Base-by-base conservation (phyloP, 2,888 invertebrate species). In the Tachina fera region DNA sequence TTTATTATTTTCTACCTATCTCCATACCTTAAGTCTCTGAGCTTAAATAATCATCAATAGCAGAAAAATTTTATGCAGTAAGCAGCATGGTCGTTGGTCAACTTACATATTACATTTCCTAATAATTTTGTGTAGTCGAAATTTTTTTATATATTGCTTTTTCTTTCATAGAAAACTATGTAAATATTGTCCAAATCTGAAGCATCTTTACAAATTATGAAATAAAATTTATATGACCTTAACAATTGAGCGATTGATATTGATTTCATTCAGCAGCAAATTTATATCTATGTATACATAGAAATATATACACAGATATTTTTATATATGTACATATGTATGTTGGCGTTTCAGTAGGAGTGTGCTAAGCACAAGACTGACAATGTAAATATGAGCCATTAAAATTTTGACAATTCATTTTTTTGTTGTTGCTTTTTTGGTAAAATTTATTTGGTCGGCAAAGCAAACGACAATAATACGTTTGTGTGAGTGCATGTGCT, bases 321-420 rank as follows among this genome's bases (percentile, higher is more conserved):
- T 4, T n/a, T n/a, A n/a, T n/a, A 47, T 47, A 49, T 31, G 10
- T 19, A 9, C 3, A n/a, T 39, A 9, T 43, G n/a, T 67, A 51
- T 22, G 39, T 16, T 51, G 14, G 16, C 14, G 53, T 76, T 39
- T 9, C 2, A 56, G 45, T 71, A 19, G 31, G 47, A n/a, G 56
- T 16, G 14, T 63, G 60, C 22, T 31, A 22, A 53, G 68, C 39
- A 60, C 31, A 22, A 41, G 45, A 51, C 67, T 41, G 39, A 19
- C 63, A n/a, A 39, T 58, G 58, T 51, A 39, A 78, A 61, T 61
- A 70, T 43, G 49, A n/a, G 60, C 51, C 77, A 78, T 70, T 61
- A 51, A 70, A 51, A 70, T 78, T 70, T 70, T 70, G 70, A 58
- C 60, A 78, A 78, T 78, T 70, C 49, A 68, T 61, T 78, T 47